Conservation (phyloP, 1,140 invertebrate species). For the Pygmarrhopalites habei region DNA sequence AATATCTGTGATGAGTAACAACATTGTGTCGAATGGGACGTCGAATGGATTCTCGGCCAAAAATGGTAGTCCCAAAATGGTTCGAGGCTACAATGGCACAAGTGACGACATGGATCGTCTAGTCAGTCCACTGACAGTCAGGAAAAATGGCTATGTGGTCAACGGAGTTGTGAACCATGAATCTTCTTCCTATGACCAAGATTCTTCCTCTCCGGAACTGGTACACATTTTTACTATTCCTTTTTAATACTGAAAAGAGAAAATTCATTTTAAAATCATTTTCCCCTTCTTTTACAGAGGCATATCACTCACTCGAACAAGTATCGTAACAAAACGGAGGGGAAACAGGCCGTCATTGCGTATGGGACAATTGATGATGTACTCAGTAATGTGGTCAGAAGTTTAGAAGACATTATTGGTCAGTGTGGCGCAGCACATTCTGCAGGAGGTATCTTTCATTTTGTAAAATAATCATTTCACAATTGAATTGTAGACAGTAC, state of each 20-base stretch:
- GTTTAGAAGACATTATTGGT: slow-evolving; percentile 59
- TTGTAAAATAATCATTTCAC: too few species aligned
- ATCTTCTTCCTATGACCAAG: slow-evolving; percentile 3
- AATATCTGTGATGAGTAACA: slow-evolving; percentile 8
- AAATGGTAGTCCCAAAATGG: slow-evolving; percentile 6
- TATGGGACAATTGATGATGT: slow-evolving; percentile 59
- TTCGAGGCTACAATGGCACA: slow-evolving; percentile 3
- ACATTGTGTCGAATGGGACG: not conserved
- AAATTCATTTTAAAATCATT: too few species aligned
- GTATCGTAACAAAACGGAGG: slow-evolving; percentile 1
- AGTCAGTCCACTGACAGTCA: not conserved
- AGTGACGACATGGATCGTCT: not conserved
- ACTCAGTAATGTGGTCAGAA: slow-evolving; percentile 55
- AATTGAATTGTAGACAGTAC: too few species aligned
- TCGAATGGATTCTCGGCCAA: not conserved
- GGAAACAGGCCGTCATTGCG: slow-evolving; percentile 43
- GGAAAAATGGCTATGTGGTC: slow-evolving; percentile 5
- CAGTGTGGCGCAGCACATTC: slow-evolving; percentile 60
- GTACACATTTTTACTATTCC: too few species aligned
- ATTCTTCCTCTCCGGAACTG: too few species aligned
- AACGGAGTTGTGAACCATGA: not conserved
- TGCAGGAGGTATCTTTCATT: too few species aligned
- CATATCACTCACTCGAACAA: slow-evolving; percentile 7
- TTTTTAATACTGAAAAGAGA: too few species aligned
- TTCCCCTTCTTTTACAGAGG: too few species aligned